A percentile compares a stretch with the other conserved stretches of the same genome.
Evolutionary conservation across 1,140 invertebrate genomes (phyloP).

Genomic region (Drosophila bifasciata): DNA sequence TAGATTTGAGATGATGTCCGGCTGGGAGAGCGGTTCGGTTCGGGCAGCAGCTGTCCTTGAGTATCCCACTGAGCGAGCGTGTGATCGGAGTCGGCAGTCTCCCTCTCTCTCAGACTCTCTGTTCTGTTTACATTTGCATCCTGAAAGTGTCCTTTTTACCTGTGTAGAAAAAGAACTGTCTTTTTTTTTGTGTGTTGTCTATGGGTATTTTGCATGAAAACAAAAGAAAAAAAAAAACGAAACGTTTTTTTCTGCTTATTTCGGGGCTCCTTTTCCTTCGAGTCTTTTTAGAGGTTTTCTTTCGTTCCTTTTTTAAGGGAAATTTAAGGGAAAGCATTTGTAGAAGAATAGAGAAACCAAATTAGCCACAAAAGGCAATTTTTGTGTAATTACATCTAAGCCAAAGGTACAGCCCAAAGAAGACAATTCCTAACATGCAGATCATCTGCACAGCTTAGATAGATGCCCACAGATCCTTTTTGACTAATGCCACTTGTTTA

Average conservation of each 20-base stretch:
- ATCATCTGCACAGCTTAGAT: conserved; percentile 42
- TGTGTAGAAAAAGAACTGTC: conserved; percentile 44
- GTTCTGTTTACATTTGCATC: conserved; percentile 73
- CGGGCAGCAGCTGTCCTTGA: conserved; percentile 46
- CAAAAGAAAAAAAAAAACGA: conserved; percentile 35
- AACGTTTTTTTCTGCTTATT: conserved; percentile 23
- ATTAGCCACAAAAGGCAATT: conserved; percentile 73
- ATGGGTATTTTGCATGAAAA: conserved; percentile 59
- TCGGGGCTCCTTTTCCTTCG: background rate
- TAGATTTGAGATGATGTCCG: conserved; percentile 66
- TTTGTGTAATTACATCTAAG: conserved; percentile 74
- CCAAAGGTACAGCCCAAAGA: conserved; percentile 42
- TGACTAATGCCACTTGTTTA: conserved; percentile 60
- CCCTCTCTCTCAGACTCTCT: background rate
- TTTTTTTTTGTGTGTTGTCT: conserved; percentile 11
- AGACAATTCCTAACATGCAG: conserved; percentile 47
- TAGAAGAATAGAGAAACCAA: conserved; percentile 41
- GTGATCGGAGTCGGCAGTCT: conserved; percentile 58
- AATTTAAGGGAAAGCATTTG: conserved; percentile 48
- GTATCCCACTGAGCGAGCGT: conserved; percentile 67
- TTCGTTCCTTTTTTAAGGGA: conserved; percentile 32
- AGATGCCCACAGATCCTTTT: conserved; percentile 34
- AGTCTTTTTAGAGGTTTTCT: background rate
- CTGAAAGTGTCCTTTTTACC: conserved; percentile 53
- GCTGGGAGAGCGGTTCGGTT: conserved; percentile 27